phyloP scores from a whole-genome alignment of 1,140 invertebrate species.

The Zaprionus nigranus region DNA sequence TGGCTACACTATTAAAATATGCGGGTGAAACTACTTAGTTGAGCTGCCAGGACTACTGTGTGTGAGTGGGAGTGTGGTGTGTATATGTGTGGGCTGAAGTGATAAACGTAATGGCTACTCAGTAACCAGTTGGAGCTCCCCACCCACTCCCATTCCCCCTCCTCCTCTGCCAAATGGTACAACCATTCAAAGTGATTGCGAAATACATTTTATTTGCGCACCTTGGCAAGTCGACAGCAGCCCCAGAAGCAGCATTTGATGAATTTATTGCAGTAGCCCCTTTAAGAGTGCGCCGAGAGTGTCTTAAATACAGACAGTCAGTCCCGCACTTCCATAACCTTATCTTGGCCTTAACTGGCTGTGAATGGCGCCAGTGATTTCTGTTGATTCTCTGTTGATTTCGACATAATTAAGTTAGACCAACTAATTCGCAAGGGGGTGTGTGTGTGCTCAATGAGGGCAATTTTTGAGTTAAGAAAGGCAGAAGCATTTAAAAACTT shows the following conservation, averaged over 20 bases:
- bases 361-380: constrained; percentile 74
- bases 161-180: constrained; percentile 30
- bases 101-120: constrained; percentile 72
- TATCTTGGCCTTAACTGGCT: neutral
- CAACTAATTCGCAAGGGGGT: constrained; percentile 42
- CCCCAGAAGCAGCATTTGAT: constrained; percentile 22
- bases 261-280: constrained; percentile 42
- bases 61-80: constrained; percentile 18
- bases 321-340: neutral
- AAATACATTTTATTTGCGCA: constrained; percentile 28
- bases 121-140: constrained; percentile 32
- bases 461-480: neutral
- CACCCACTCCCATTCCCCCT: constrained; percentile 2
- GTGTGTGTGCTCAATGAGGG: neutral
- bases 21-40: constrained; percentile 52
- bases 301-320: constrained; percentile 26
- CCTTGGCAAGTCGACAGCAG: neutral
- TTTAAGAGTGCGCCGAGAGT: constrained; percentile 15
- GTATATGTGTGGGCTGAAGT: constrained; percentile 41
- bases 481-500: neutral
- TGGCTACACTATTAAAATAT: constrained; percentile 76
- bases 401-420: constrained; percentile 72
- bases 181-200: constrained; percentile 75
- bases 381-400: constrained; percentile 76
- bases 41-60: constrained; percentile 14